Percentiles rank a stretch among this genome's conserved stretches.
These are phyloP conservation scores for Acanthosepion pharaonis DNA, from an alignment of 2,888 invertebrate species.

Conservation along the genomic window DNA sequence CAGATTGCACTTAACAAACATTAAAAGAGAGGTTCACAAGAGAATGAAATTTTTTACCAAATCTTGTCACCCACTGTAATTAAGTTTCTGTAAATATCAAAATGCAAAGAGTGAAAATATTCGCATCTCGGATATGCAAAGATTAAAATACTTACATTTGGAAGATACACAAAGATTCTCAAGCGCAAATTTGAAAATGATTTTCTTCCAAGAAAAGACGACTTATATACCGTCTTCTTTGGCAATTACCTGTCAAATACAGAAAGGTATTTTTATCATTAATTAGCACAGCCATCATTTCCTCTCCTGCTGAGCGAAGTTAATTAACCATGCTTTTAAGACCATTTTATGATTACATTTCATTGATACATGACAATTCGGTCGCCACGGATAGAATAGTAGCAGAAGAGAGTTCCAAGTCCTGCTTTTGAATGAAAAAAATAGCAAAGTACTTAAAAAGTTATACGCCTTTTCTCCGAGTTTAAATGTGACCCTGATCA, in stretches of 20 bases:
- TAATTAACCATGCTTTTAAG: neutral
- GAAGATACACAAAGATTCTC: neutral
- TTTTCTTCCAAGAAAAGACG: neutral
- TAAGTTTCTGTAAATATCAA: neutral
- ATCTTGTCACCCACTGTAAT: no score
- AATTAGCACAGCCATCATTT: neutral
- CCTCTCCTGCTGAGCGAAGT: neutral
- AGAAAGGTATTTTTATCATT: neutral
- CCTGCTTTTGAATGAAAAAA: neutral
- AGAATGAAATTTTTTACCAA: no score
- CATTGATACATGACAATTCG: neutral
- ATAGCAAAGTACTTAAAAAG: neutral
- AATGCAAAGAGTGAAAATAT: neutral
- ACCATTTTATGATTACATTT: neutral
- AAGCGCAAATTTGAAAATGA: neutral
- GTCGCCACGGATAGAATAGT: neutral
- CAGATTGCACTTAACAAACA: no score
- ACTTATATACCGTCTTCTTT: neutral
- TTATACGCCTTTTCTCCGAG: neutral
- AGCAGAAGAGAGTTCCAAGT: neutral
- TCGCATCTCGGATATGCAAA: neutral
- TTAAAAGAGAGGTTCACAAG: no score
- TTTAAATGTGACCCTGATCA: neutral
- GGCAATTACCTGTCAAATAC: constrained; percentile 16
- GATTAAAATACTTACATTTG: neutral